Evolutionary conservation across 2,888 invertebrate genomes (phyloP).

Genomic region (Petrolisthes cinctipes): DNA sequence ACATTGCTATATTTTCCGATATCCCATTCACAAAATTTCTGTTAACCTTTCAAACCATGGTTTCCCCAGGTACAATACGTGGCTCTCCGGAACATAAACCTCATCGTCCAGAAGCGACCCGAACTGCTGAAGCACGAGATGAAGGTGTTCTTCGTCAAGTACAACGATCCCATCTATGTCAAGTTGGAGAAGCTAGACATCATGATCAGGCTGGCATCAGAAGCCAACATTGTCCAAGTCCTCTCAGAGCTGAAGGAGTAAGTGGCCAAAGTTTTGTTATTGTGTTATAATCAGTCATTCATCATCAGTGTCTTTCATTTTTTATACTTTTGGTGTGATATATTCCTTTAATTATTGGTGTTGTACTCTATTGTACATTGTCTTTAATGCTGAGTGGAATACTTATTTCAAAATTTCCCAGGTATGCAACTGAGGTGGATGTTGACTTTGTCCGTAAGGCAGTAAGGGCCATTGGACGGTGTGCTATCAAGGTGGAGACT

Average conservation of each 20-base stretch:
- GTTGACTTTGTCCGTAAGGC: constrained; percentile 99
- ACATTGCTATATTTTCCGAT: no score
- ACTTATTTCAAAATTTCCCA: constrained; percentile 66
- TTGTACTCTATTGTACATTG: not conserved
- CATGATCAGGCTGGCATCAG: constrained; percentile 98
- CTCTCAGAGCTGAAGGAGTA: constrained; percentile 95
- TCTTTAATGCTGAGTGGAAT: not conserved
- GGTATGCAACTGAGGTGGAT: constrained; percentile 97
- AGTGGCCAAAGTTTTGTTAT: constrained; percentile 44
- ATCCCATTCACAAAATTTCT: no score
- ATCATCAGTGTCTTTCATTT: not conserved
- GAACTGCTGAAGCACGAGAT: constrained; percentile 99
- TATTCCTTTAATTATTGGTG: not conserved
- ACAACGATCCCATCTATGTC: constrained; percentile 99
- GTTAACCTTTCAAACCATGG: no score
- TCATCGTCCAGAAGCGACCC: constrained; percentile 98
- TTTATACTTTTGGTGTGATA: not conserved
- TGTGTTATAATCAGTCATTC: not conserved
- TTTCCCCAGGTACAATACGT: constrained; percentile 88
- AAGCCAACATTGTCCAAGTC: constrained; percentile 97
- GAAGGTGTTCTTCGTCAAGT: constrained; percentile 99
- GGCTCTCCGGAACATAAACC: constrained; percentile 96
- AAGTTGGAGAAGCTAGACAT: constrained; percentile 98
- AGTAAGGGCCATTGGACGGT: constrained; percentile 96
- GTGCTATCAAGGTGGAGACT: constrained; percentile 98